Evolutionary conservation across 2,113 vertebrate species (phyloP).

Genomic region (Cebidichthys violaceus): DNA sequence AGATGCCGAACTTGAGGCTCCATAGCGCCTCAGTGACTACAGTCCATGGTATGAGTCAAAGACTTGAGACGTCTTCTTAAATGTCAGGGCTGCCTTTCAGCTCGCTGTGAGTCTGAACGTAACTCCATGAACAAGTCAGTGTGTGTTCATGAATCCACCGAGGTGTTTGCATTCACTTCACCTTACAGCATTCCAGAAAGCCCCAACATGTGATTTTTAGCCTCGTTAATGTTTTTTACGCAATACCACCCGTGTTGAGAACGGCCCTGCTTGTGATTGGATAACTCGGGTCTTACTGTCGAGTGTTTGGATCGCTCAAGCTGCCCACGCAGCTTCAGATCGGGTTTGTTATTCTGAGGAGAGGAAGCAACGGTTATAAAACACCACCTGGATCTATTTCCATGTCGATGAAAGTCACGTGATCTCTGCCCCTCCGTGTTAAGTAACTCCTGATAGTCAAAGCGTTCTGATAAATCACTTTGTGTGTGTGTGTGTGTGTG

Average conservation of each 20-base stretch:
- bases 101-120: not conserved
- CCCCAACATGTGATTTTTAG: too few relatives aligned
- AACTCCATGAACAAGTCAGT: not conserved
- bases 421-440: constrained; percentile 43
- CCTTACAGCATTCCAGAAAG: too few relatives aligned
- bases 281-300: not conserved
- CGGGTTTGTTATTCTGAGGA: not conserved
- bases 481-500: constrained; percentile 18
- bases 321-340: constrained; percentile 10
- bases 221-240: not conserved
- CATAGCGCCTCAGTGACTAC: too few relatives aligned
- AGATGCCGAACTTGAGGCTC: too few relatives aligned
- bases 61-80: not conserved
- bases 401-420: constrained; percentile 29
- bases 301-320: not conserved
- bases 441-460: constrained; percentile 60
- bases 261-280: not conserved
- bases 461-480: constrained; percentile 34
- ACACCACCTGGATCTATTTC: constrained; percentile 32
- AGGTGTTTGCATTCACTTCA: not conserved
- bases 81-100: not conserved
- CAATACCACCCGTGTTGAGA: not conserved
- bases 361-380: constrained; percentile 17
- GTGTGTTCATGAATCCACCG: not conserved
- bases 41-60: too few relatives aligned